phyloP scores from a whole-genome alignment of 2,797 vertebrate genomes.

The Leptatherina wallacei region DNA sequence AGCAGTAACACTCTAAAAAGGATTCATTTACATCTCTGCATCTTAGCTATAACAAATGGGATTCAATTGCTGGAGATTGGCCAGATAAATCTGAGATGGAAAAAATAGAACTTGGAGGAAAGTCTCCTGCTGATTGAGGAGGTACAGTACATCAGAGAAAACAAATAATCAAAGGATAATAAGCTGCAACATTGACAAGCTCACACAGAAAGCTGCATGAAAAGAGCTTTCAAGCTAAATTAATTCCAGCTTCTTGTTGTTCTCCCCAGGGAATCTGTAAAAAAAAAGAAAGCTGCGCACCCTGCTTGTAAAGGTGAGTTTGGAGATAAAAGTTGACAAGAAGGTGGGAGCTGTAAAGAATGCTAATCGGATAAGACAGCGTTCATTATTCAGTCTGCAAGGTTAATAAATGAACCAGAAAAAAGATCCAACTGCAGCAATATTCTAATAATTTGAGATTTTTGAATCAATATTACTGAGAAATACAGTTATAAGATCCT shows the following conservation, averaged over 20 bases:
- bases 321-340: conserved; percentile 15
- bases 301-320: conserved; percentile 4
- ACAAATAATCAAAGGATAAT: conserved; percentile 11
- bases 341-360: neutral
- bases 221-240: conserved; percentile 10
- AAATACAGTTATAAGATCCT: neutral
- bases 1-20: too few species aligned
- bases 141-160: conserved; percentile 9
- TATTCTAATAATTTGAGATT: neutral
- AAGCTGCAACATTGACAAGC: neutral
- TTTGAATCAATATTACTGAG: neutral
- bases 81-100: neutral
- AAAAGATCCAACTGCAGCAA: neutral
- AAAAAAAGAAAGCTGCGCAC: neutral
- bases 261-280: neutral
- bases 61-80: neutral
- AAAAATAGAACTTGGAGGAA: neutral
- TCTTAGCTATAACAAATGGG: neutral
- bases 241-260: neutral
- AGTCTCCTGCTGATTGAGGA: neutral
- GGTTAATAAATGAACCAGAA: neutral
- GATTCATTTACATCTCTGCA: neutral
- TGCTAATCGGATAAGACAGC: neutral
- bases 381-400: neutral
- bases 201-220: neutral